phyloP scores from a whole-genome alignment of 2,113 vertebrate species.

The Aegithalos caudatus region DNA sequence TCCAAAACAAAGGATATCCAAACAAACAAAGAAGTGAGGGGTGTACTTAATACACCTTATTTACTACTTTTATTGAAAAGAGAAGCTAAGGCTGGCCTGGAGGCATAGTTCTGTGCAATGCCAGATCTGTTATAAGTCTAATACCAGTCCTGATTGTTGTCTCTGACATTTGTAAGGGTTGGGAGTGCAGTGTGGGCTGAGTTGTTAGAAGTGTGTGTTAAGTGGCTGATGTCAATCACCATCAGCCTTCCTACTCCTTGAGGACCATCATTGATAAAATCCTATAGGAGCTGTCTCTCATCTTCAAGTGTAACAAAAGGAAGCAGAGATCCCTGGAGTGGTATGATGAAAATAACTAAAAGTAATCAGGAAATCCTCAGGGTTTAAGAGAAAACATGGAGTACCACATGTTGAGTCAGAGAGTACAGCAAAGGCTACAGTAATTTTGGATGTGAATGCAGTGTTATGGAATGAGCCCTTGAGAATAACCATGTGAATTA shows the following conservation, averaged over 20 bases:
- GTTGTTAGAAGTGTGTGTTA: not conserved
- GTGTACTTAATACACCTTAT: constrained; percentile 14
- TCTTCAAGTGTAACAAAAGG: not conserved
- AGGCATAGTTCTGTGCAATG: not conserved
- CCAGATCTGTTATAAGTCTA: not conserved
- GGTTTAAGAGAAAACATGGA: not conserved
- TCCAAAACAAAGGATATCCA: constrained; percentile 8
- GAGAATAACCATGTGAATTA: not conserved
- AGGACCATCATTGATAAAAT: not conserved
- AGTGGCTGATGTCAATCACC: not conserved
- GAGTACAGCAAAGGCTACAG: not conserved
- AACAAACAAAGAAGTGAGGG: not conserved
- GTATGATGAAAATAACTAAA: not conserved
- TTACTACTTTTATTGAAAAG: not conserved
- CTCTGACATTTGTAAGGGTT: not conserved
- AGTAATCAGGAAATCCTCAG: not conserved
- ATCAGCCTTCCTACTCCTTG: not conserved
- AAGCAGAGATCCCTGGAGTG: not conserved
- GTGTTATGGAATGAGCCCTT: not conserved
- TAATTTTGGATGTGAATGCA: not conserved
- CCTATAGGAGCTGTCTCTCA: not conserved
- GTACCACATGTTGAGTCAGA: fast-evolving
- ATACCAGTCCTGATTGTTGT: not conserved
- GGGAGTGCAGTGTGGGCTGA: not conserved
- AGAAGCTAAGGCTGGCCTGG: not conserved